Base-by-base conservation (phyloP, 2,113 vertebrate species). In the Synchiropus splendidus region DNA sequence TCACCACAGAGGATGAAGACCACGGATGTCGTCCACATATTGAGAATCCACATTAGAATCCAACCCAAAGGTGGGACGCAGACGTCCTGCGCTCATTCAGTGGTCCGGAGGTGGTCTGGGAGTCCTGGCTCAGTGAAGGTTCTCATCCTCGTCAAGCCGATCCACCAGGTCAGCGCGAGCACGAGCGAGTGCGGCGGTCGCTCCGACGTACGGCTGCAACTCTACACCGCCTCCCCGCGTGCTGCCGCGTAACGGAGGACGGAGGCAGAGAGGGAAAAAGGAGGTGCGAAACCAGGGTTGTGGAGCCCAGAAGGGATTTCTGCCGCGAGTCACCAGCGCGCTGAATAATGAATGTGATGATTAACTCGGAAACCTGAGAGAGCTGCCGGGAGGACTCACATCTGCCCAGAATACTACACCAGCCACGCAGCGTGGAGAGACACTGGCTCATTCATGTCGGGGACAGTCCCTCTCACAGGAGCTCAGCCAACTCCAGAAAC, bases 301-400 rank as follows among this genome's bases (percentile, higher is more conserved):
- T 59, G 74, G 73, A 77, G 76, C 18, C 43, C 70, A 66, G 54
- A 72, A 64, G 48, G 74, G 75, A 82, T 81, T 77, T 77, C 46
- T 17, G 46, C 39, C 40, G 63, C 46, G 65, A 58, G 55, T 27
- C 21, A 27, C 8, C 4, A 27, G 21, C 21, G 17, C 45, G 31
- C 33, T 87, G 66, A 81, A 86, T 82, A 78, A 85, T 87, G 82
- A 33, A 87, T 36, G 12, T 6, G 11, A 33, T 64, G 68, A 78
- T 79, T 70, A 76, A 55, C 44, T 62, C 44, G 61, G 79, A 74
- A 79, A 85, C 71, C 51, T 0, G 62, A 76, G 62, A 76, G 51
- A 32, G 51, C 34, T 9, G 45, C 36, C 49, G 27, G 47, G 57
- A 27, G 21, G 8, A 27, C 21, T 27, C 21, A 27, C 21, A 4